Evolutionary conservation across 2,888 invertebrate genomes (phyloP), one percentile per base, ranked within the genome.

Genomic region (Hartigia nigra): DNA sequence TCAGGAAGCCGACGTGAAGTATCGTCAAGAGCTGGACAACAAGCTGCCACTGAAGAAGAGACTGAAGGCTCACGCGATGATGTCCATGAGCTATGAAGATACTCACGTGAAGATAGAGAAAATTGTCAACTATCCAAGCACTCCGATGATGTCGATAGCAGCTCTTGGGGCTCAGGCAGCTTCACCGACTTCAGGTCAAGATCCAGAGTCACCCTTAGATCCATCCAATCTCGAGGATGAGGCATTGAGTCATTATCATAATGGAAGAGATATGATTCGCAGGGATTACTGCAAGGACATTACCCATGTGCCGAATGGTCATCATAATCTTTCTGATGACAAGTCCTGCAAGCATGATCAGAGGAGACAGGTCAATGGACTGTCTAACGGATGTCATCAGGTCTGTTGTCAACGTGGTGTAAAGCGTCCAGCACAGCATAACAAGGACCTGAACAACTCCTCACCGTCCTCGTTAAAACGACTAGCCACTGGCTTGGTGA

Each of bases 11-110:
- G 84, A 83, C 4, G 84, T 85, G 39, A 81, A 84, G 32, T 85
- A 82, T 78, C 86, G 87, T 3, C 81, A 81, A 3, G 87, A 87
- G 12, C 78, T 85, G 3, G 86, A 87, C 69, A 88, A 85, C 74
- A 91, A 89, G 74, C 77, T 91, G 74, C 91, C 91, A 5, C 80
- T 90, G 23, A 91, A 91, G 76, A 91, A 91, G 78, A 84, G 91
- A 70, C 80, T 89, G 31, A 90, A 88, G 72, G 89, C 87, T 3
- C 86, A 87, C 23, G 84, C 85, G 31, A 87, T 88, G 83, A 86
- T 87, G 84, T 80, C 87, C 1, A 78, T 83, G 78, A 78, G 31
- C 23, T 87, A 85, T 36, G 83, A 84, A 1, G 85, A 87, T 3
- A 34, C 84, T 32, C 77, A 83, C 9, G 83, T 88, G 35, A 88